Evolutionary conservation across 2,797 vertebrate genomes (phyloP), one percentile per base, ranked within the genome.

Genomic region (Phrynocephalus guinanensis): DNA sequence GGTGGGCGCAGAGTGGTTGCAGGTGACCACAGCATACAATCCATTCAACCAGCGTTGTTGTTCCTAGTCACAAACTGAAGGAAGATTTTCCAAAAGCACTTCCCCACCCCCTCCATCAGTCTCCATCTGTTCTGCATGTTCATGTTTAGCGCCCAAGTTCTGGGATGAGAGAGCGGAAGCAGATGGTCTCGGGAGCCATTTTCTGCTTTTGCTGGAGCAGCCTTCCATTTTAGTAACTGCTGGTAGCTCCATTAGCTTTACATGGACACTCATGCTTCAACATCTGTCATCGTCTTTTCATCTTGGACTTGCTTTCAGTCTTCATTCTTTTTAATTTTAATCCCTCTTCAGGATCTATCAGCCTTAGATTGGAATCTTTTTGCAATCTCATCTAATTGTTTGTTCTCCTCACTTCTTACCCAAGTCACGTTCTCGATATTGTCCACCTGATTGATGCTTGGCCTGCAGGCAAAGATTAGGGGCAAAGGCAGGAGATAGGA

Each of bases 121-220:
- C 77, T 85, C 76, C 79, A 5, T 91, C 87, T 94, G 82, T 77
- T 76, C n/a, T 79, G 0, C 75, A 73, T 85, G 30, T 86, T 63
- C 18, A 67, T 90, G 77, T 86, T 72, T 82, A 89, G 75, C 87
- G 26, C 60, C 78, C 88, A 83, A 28, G 86, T 87, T 85, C 38
- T 88, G 79, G 89, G 68, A 86, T 33, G 78, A 87, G 79, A 78
- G 20, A 68, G 10, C 66, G 30, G 70, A 91, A 86, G 77, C 88
- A 89, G 93, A 94, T 94, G 87, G 90, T 88, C 67, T 66, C 75
- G 67, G 90, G 89, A 94, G 83, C 89, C 33, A 79, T 93, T 91
- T 95, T 88, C 90, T 80, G 20, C 91, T 87, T 95, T 93, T 83
- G 87, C 71, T 82, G 87, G 90, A 75, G 85, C 87, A 63, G 60